Evolutionary conservation across 2,113 vertebrate genomes (phyloP).

Genomic region (Alethe diademata): DNA sequence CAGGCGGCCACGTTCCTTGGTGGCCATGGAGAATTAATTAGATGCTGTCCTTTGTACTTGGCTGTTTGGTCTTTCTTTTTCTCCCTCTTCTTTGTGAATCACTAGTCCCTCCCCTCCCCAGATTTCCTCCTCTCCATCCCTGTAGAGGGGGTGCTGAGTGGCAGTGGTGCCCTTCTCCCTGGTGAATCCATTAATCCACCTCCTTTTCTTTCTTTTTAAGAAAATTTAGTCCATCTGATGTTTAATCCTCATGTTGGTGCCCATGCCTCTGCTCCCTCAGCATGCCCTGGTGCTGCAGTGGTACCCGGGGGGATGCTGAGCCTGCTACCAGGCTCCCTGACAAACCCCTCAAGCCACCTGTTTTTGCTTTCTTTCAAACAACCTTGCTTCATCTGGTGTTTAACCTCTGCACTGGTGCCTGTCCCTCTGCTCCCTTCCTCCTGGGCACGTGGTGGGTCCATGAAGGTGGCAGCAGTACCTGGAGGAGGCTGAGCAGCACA

Average conservation of each 20-base stretch:
- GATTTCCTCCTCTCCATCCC: neutral
- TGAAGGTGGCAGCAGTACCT: neutral
- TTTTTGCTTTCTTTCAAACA: neutral
- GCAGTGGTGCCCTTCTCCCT: neutral
- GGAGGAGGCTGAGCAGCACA: neutral
- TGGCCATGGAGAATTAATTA: conserved; percentile 29
- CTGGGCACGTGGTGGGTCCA: neutral
- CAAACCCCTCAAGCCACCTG: neutral
- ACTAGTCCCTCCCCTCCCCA: neutral
- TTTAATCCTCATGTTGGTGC: neutral
- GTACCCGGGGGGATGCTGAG: neutral
- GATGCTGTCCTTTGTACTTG: neutral
- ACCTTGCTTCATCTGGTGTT: neutral
- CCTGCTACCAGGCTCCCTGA: neutral
- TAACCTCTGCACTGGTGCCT: neutral
- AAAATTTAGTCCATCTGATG: neutral
- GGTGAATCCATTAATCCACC: neutral
- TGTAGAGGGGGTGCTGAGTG: neutral
- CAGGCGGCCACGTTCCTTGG: neutral
- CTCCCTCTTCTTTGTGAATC: neutral
- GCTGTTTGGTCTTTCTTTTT: neutral
- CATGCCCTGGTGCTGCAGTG: neutral
- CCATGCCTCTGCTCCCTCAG: neutral
- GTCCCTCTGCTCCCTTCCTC: neutral
- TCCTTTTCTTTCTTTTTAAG: too few species aligned